These are phyloP conservation scores for Taxidea taxus DNA, from an alignment of 2,113 vertebrate genomes.

Conservation along the genomic window DNA sequence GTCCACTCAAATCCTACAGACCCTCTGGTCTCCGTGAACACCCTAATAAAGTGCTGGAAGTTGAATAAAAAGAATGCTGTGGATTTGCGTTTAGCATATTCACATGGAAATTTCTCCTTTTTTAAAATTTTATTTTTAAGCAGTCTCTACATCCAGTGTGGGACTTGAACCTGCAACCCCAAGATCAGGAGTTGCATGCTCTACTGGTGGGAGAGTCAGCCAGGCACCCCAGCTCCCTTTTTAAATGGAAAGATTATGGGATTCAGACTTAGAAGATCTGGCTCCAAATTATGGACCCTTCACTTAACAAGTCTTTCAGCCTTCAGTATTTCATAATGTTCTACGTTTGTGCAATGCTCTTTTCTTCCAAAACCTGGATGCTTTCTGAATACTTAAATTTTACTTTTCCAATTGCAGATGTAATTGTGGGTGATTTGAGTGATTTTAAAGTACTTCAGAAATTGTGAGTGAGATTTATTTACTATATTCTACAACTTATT, in stretches of 20 bases:
- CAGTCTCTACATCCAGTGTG: background rate
- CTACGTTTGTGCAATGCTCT: background rate
- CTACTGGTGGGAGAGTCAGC: background rate
- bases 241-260: background rate
- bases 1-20: background rate
- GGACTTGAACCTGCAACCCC: background rate
- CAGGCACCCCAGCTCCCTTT: background rate
- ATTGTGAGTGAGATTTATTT: background rate
- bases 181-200: background rate
- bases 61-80: background rate
- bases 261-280: background rate
- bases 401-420: background rate
- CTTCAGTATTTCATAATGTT: background rate
- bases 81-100: background rate
- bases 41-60: background rate
- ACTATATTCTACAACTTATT: constrained; percentile 17
- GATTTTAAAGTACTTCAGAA: background rate
- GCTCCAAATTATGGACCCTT: background rate
- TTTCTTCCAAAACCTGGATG: background rate
- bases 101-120: background rate
- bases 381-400: background rate
- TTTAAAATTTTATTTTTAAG: background rate
- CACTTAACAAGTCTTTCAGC: background rate
- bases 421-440: background rate
- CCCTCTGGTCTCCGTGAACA: background rate